Conservation (phyloP, 1,140 invertebrate species). For the Zaprionus vittiger region DNA sequence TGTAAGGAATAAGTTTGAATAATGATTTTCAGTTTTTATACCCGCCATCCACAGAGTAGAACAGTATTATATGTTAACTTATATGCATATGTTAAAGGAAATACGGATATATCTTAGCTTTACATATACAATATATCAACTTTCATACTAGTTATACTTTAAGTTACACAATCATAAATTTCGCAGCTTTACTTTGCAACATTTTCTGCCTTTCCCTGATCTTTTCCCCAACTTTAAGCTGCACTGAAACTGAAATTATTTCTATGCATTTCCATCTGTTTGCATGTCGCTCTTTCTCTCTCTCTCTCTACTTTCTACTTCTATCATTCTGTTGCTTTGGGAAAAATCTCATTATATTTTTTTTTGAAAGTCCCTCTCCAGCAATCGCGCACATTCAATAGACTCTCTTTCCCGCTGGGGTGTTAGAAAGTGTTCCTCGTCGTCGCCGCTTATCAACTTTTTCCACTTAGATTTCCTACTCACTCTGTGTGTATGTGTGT, state of each 20-base stretch:
- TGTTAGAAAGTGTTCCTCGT: constrained; percentile 54
- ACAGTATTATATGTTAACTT: no score
- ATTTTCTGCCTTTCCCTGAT: neutral
- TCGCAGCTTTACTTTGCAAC: neutral
- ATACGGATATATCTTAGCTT: no score
- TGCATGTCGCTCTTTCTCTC: neutral
- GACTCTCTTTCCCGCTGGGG: constrained; percentile 16
- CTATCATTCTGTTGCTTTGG: constrained; percentile 22
- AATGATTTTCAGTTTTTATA: no score
- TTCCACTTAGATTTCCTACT: constrained; percentile 49
- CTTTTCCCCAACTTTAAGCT: constrained; percentile 17
- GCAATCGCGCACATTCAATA: constrained; percentile 34
- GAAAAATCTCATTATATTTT: constrained; percentile 60
- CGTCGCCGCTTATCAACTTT: constrained; percentile 69
- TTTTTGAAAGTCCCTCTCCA: neutral
- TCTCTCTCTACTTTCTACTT: constrained; percentile 5
- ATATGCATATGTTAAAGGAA: no score
- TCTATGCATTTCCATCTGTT: constrained; percentile 6
- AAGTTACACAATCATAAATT: no score
- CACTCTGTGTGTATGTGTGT: constrained; percentile 22
- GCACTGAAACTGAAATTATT: constrained; percentile 9
- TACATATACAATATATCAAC: no score
- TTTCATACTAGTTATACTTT: no score
- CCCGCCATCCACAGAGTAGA: no score
- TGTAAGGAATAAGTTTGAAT: no score